Conservation (phyloP, 2,888 invertebrate genomes). For the Physocephala rufipes region DNA sequence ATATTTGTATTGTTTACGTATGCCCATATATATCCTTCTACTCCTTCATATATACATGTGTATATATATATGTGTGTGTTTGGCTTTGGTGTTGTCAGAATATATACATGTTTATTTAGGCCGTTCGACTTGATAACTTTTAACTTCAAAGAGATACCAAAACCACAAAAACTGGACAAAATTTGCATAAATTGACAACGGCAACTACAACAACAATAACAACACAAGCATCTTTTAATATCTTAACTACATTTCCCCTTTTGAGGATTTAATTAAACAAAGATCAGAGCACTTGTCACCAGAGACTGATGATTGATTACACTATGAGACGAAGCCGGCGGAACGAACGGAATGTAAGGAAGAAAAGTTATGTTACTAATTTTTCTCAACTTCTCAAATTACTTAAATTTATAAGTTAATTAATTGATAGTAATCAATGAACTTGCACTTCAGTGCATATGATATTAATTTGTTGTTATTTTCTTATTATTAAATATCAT, state of each 20-base stretch:
- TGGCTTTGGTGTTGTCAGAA: background rate
- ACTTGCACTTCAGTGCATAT: no score
- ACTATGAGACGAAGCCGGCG: no score
- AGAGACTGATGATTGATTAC: no score
- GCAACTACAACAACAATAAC: constrained; percentile 6
- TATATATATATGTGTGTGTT: constrained; percentile 10
- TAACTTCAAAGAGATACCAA: constrained; percentile 32
- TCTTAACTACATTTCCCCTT: background rate
- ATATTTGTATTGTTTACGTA: background rate
- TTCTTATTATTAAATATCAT: no score
- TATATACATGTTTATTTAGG: constrained; percentile 21
- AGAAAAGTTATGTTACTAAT: no score
- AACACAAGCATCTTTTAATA: background rate
- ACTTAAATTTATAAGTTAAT: no score
- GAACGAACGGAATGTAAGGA: no score
- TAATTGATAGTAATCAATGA: no score
- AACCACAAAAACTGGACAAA: constrained; percentile 20
- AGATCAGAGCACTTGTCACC: no score
- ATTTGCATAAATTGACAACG: constrained; percentile 26
- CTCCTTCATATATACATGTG: background rate
- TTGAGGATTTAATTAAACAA: constrained; percentile 1
- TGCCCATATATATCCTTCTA: background rate
- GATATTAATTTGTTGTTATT: no score
- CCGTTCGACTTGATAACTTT: constrained; percentile 26
- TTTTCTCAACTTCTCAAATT: no score